Base-by-base conservation (phyloP, 2,797 vertebrate species). In the Morus bassanus region DNA sequence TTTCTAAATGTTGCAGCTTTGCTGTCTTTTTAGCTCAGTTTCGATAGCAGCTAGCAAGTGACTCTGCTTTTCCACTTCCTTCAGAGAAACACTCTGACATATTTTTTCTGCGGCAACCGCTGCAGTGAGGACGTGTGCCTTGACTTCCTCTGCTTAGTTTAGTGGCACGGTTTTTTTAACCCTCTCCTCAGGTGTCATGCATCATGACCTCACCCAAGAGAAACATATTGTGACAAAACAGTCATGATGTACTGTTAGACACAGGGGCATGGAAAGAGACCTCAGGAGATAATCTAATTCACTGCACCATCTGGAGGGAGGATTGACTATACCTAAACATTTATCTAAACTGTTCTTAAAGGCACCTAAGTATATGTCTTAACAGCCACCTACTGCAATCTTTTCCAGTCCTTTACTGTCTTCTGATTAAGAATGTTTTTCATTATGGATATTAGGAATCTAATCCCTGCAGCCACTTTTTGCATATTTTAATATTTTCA, bases 1-100 rank as follows among this genome's bases (percentile, higher is more conserved):
- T 77, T 73, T 30, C 24, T 24, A 65, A 77, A 21, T 7, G 3
- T 31, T 79, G 15, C 37, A 41, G 21, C n/a, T 87, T n/a, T 92
- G 33, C 27, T 88, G 27, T 50, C 18, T 50, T 91, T 51, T 51
- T 37, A 72, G 27, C 22, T 91, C 31, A 43, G 43, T 72, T 91
- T 88, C 0, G 1, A 28, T 3, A 5, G 41, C 30, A 80, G 22
- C 45, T 85, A 0, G 0, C 30, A 60, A 84, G 23, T 28, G 7
- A 72, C 33, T 57, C 21, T 69, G 21, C 5, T 79, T 89, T 91
- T 65, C 68, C 88, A n/a, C 57, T 46, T 89, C 57, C 11, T 3
- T 13, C n/a, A 33, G 43, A 53, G 27, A 64, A 46, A 41, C 2
- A 4, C 15, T 70, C n/a, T 22, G 43, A 61, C 16, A 16, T 11